These are phyloP conservation scores for Maniola hyperantus DNA, from an alignment of 2,888 invertebrate species.

Conservation along the genomic window DNA sequence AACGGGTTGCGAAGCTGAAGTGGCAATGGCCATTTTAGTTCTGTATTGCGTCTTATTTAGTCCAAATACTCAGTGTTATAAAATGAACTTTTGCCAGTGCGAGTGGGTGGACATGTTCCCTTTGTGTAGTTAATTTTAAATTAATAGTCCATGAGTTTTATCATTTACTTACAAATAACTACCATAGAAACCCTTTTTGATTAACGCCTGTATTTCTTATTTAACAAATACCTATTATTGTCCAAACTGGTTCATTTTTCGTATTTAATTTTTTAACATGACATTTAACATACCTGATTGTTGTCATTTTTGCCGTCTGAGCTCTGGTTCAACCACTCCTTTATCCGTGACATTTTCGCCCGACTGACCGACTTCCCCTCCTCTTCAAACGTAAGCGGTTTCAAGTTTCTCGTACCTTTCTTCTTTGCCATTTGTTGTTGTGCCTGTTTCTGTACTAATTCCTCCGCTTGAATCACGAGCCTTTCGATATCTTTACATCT, in stretches of 20 bases:
- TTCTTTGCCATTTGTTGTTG: slow-evolving; percentile 73
- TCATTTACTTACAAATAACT: too few relatives aligned
- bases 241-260: not conserved
- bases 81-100: too few relatives aligned
- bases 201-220: too few relatives aligned
- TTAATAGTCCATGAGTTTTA: too few relatives aligned
- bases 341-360: slow-evolving; percentile 86
- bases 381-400: slow-evolving; percentile 79
- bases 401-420: slow-evolving; percentile 73
- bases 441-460: slow-evolving; percentile 86
- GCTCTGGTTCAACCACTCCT: slow-evolving; percentile 86
- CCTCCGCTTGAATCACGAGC: slow-evolving; percentile 91
- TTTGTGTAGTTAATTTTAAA: too few relatives aligned
- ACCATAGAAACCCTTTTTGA: too few relatives aligned
- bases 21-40: too few relatives aligned
- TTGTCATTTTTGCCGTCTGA: slow-evolving; percentile 68
- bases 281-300: slow-evolving; percentile 61
- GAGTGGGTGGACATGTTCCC: too few relatives aligned
- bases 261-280: slow-evolving; percentile 9
- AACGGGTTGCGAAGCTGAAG: too few relatives aligned
- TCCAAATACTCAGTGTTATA: too few relatives aligned
- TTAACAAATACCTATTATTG: too few relatives aligned
- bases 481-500: slow-evolving; percentile 87
- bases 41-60: too few relatives aligned
- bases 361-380: slow-evolving; percentile 73